Evolutionary conservation across 2,113 vertebrate species (phyloP).

Genomic region (Oplegnathus fasciatus): DNA sequence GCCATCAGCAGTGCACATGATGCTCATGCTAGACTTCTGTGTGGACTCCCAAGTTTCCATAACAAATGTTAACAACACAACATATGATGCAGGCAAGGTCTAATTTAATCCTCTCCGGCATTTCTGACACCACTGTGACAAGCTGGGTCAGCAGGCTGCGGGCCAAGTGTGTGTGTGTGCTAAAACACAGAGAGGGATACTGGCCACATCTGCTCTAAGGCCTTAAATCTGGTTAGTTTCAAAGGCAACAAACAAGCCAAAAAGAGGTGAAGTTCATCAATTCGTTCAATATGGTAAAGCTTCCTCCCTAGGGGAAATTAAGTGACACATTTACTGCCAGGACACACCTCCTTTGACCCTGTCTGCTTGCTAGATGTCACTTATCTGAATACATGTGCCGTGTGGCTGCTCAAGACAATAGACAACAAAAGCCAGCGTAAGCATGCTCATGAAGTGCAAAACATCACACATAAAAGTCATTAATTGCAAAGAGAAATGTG

Average conservation of each 20-base stretch:
- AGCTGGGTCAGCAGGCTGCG: constrained; percentile 39
- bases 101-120: constrained; percentile 67
- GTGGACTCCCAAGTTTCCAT: constrained; percentile 61
- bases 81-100: constrained; percentile 50
- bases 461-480: constrained; percentile 33
- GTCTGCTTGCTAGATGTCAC: constrained; percentile 50
- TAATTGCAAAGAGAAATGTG: constrained; percentile 3
- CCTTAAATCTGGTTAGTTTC: constrained; percentile 34
- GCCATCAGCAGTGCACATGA: constrained; percentile 50
- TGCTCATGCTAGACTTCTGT: constrained; percentile 43
- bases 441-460: constrained; percentile 21
- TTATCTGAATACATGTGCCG: constrained; percentile 40
- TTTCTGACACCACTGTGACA: constrained; percentile 67
- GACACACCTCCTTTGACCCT: constrained; percentile 63
- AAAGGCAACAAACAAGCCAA: constrained; percentile 27
- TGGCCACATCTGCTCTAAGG: constrained; percentile 28
- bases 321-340: constrained; percentile 63
- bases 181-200: constrained; percentile 15
- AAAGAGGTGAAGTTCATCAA: constrained; percentile 59
- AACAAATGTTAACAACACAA: constrained; percentile 71
- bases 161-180: constrained; percentile 4
- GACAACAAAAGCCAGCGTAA: constrained; percentile 24
- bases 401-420: constrained; percentile 20
- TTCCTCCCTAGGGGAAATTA: constrained; percentile 22
- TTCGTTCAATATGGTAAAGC: constrained; percentile 26